These are phyloP conservation scores for Cetonia aurata DNA, from an alignment of 2,888 invertebrate genomes.

Conservation along the genomic window DNA sequence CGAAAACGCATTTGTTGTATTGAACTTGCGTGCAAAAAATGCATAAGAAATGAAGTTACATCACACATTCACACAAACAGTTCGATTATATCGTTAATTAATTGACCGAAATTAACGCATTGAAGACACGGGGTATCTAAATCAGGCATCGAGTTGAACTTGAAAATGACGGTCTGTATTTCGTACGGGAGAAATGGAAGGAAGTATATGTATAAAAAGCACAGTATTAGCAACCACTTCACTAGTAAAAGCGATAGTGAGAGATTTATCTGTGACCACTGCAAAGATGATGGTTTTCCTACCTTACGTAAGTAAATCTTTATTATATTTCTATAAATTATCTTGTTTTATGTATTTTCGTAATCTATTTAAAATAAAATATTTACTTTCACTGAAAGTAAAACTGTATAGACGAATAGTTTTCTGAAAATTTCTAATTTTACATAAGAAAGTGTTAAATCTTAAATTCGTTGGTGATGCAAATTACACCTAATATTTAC, in stretches of 20 bases:
- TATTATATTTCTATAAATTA: background rate
- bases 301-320: constrained; percentile 33
- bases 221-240: constrained; percentile 41
- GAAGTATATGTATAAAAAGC: constrained; percentile 46
- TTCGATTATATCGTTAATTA: too few species aligned
- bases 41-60: constrained; percentile 12
- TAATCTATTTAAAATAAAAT: too few species aligned
- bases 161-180: constrained; percentile 41
- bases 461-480: too few species aligned
- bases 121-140: background rate
- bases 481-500: too few species aligned
- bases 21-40: background rate
- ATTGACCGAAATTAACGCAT: background rate
- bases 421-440: too few species aligned
- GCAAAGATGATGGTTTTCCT: constrained; percentile 40
- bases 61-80: background rate
- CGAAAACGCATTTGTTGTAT: constrained; percentile 1
- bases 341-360: background rate
- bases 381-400: too few species aligned
- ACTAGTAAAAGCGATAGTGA: constrained; percentile 32
- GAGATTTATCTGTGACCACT: constrained; percentile 17
- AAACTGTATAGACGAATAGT: too few species aligned
- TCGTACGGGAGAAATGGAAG: constrained; percentile 46
- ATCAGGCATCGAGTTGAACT: constrained; percentile 21
- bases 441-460: too few species aligned